A percentile compares a stretch with the other conserved stretches of the same genome.
Evolutionary conservation across 2,888 invertebrate species (phyloP).

Genomic region (Neocrepidodera transversa): DNA sequence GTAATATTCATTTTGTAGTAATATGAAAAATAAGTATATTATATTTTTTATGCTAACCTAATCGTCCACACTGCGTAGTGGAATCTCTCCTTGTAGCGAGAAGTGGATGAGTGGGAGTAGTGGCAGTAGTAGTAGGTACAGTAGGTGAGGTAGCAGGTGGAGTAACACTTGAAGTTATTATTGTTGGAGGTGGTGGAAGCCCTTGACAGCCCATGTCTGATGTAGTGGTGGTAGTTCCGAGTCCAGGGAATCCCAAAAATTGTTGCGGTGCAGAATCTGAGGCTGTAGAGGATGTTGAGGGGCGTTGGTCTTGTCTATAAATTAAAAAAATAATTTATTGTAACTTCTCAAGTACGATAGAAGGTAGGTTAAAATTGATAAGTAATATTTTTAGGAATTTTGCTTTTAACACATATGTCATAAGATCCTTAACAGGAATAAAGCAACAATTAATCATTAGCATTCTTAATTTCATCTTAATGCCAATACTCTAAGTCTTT

Average conservation of each 20-base stretch:
- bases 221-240: conserved; percentile 36
- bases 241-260: conserved; percentile 31
- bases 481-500: too few relatives aligned
- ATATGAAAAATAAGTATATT: too few relatives aligned
- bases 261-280: conserved; percentile 71
- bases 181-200: conserved; percentile 73
- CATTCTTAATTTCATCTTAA: too few relatives aligned
- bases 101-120: conserved; percentile 63
- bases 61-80: conserved; percentile 80
- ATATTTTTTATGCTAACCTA: conserved; percentile 61
- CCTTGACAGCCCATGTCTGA: conserved; percentile 69
- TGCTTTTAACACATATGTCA: too few relatives aligned
- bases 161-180: conserved; percentile 83
- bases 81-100: conserved; percentile 74
- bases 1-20: too few relatives aligned
- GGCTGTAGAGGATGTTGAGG: conserved; percentile 75
- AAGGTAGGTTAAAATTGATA: too few relatives aligned
- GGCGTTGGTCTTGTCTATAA: conserved; percentile 68
- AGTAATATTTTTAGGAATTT: too few relatives aligned
- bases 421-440: too few relatives aligned
- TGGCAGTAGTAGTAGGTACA: conserved; percentile 61
- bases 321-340: not conserved
- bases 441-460: too few relatives aligned
- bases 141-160: conserved; percentile 84
- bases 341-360: too few relatives aligned